phyloP scores from a whole-genome alignment of 1,140 invertebrate genomes.

The Eurosta solidaginis region DNA sequence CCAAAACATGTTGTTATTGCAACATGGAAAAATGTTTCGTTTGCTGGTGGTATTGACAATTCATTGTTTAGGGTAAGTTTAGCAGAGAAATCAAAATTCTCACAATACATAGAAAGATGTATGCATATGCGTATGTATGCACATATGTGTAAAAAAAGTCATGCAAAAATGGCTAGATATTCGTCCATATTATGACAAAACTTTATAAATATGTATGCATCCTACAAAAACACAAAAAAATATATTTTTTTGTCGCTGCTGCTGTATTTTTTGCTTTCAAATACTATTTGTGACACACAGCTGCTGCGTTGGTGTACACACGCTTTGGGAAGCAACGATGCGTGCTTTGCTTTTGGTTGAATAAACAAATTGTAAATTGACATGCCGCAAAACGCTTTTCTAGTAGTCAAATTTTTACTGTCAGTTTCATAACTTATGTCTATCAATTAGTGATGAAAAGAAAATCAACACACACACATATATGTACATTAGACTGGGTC shows the following conservation, averaged over 20 bases:
- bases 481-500: not conserved
- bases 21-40: conserved; percentile 97
- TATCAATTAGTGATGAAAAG: not conserved
- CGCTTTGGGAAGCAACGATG: not conserved
- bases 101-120: not conserved
- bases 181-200: too few species aligned
- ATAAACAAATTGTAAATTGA: not conserved
- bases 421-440: not conserved
- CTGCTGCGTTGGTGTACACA: not conserved
- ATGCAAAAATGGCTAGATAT: too few species aligned
- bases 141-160: too few species aligned
- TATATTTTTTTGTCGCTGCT: too few species aligned
- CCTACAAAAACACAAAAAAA: too few species aligned
- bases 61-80: conserved; percentile 74
- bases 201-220: too few species aligned
- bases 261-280: too few species aligned
- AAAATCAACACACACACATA: not conserved
- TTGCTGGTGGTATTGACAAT: conserved; percentile 84
- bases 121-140: too few species aligned
- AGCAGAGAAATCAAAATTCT: not conserved
- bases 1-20: conserved; percentile 89
- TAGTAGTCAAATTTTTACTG: not conserved
- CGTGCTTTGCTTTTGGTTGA: not conserved
- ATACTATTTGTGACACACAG: not conserved
- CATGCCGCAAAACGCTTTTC: not conserved